Percentiles rank a stretch among this genome's conserved stretches.
phyloP scores from a whole-genome alignment of 2,113 vertebrate species.

The Lepus americanus region DNA sequence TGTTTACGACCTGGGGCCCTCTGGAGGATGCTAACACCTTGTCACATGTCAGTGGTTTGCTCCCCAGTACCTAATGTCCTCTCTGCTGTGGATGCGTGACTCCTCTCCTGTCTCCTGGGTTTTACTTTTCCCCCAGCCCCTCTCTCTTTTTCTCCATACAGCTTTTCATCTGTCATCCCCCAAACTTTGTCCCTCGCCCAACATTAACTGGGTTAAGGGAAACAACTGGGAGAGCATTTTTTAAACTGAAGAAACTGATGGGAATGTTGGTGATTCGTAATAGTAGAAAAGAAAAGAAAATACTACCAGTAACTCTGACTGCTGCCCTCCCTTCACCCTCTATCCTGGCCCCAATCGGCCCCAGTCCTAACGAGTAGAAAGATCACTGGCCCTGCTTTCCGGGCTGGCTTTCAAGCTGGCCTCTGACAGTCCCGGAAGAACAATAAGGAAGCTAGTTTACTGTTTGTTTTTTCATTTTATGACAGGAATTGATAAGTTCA shows the following conservation, averaged over 20 bases:
- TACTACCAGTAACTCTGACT: neutral
- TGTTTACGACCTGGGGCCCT: neutral
- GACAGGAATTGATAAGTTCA: neutral
- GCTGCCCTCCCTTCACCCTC: neutral
- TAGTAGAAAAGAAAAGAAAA: neutral
- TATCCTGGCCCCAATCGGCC: no score
- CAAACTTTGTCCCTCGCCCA: neutral
- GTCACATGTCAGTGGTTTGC: neutral
- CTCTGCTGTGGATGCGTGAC: neutral
- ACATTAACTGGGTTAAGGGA: constrained; percentile 24
- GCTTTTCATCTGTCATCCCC: neutral
- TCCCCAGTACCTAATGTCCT: neutral
- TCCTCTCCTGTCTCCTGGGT: neutral
- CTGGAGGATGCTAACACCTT: neutral
- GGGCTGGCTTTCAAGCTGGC: neutral
- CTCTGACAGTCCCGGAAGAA: neutral
- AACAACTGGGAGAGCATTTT: neutral
- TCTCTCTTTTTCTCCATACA: neutral
- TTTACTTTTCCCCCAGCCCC: neutral
- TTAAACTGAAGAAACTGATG: neutral
- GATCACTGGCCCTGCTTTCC: neutral
- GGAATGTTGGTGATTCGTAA: neutral
- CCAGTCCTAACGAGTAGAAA: neutral
- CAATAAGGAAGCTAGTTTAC: constrained; percentile 26
- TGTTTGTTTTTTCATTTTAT: constrained; percentile 42